Conservation (phyloP, 2,113 vertebrate species). For the Heliornis fulica region DNA sequence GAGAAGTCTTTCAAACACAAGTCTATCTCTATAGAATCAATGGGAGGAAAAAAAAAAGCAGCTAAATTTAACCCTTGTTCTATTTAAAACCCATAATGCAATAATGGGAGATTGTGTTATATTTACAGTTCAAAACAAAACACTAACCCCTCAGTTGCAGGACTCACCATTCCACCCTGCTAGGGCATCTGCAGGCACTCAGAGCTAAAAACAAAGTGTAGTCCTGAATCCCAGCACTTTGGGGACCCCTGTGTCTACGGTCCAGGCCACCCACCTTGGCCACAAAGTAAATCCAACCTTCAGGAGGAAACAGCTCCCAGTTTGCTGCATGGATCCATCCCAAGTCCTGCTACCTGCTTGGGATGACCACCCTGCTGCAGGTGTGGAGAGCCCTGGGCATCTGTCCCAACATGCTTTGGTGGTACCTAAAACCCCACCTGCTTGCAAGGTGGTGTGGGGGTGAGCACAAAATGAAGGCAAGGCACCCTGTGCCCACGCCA, state of each 20-base stretch:
- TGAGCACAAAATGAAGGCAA: not conserved
- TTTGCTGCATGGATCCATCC: accelerated
- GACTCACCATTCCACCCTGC: conserved; percentile 13
- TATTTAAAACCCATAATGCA: conserved; percentile 21
- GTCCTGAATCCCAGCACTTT: not conserved
- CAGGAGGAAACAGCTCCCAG: accelerated
- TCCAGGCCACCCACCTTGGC: not conserved
- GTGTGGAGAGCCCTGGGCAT: accelerated
- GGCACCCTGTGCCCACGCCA: accelerated
- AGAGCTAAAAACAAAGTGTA: not conserved
- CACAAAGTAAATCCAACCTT: not conserved
- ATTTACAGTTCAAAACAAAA: conserved; percentile 28
- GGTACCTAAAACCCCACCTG: not conserved
- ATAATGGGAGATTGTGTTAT: not conserved
- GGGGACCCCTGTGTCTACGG: not conserved
- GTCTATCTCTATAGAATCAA: conserved; percentile 47
- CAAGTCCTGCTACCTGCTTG: not conserved
- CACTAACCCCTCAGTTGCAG: not conserved
- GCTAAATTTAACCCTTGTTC: conserved; percentile 58
- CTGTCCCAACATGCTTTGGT: not conserved
- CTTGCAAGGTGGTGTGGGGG: too few species aligned
- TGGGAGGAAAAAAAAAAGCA: not conserved
- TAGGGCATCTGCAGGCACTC: accelerated
- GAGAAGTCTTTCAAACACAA: conserved; percentile 56
- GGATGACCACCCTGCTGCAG: not conserved